Evolutionary conservation across 2,888 invertebrate species (phyloP).

Genomic region (Myathropa florea): DNA sequence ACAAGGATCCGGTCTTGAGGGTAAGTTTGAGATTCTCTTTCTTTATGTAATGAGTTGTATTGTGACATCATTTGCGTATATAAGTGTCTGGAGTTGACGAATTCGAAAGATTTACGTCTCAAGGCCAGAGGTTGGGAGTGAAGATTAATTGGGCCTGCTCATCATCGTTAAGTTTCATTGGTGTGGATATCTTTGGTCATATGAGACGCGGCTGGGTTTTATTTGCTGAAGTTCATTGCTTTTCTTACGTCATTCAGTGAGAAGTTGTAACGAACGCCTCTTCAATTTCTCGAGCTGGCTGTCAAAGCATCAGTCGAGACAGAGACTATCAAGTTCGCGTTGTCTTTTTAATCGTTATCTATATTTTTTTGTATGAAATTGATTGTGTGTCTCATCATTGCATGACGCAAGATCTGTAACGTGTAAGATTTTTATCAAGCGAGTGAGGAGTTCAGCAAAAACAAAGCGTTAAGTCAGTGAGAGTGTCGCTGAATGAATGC

Average conservation of each 20-base stretch:
- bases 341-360: background rate
- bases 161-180: background rate
- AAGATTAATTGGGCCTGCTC: background rate
- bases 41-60: background rate
- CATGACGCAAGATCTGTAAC: background rate
- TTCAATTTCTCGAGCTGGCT: background rate
- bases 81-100: background rate
- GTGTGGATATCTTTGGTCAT: background rate
- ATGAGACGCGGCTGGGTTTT: background rate
- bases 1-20: constrained; percentile 85
- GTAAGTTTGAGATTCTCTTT: constrained; percentile 81
- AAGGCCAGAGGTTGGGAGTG: background rate
- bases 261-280: background rate
- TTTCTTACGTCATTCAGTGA: background rate
- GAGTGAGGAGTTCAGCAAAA: background rate
- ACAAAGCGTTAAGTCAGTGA: background rate
- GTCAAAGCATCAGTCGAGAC: background rate
- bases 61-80: background rate
- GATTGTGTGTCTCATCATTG: background rate
- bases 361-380: background rate
- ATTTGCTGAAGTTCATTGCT: background rate
- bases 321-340: background rate
- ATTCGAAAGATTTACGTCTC: background rate
- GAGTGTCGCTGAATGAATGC: background rate
- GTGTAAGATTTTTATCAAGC: background rate